A percentile compares a stretch with the other conserved stretches of the same genome.
Conservation (phyloP, 2,797 vertebrate species). For the Orientallactaga sibirica region DNA sequence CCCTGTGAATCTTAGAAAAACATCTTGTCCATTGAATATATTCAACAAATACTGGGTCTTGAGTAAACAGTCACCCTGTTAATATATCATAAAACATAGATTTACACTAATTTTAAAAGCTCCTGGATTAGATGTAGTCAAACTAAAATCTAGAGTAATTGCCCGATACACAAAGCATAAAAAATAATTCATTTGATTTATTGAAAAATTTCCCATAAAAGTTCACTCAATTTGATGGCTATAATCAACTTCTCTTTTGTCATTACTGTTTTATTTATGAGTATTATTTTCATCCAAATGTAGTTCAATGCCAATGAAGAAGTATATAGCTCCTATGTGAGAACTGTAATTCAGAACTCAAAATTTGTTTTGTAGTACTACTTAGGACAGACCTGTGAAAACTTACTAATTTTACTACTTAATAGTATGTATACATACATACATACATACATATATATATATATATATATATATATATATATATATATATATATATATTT, state of each 20-base stretch:
- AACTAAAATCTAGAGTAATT: neutral
- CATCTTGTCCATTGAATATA: neutral
- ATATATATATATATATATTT: too few species aligned
- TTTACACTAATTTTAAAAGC: constrained; percentile 1
- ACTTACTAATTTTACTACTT: neutral
- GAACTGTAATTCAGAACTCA: neutral
- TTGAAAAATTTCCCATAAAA: neutral
- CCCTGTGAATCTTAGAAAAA: neutral
- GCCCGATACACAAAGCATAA: neutral
- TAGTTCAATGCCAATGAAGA: constrained; percentile 32
- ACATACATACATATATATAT: too few species aligned
- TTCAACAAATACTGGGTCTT: neutral
- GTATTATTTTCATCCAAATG: neutral
- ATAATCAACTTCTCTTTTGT: neutral
- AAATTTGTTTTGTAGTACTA: neutral
- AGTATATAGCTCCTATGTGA: neutral
- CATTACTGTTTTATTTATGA: constrained; percentile 33
- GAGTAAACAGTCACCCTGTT: neutral
- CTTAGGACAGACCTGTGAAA: neutral
- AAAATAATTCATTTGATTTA: constrained; percentile 38
- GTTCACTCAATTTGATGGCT: constrained; percentile 1
- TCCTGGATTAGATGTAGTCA: neutral
- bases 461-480: too few species aligned
- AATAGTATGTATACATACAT: too few species aligned
- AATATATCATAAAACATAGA: constrained; percentile 11